Conservation (phyloP, 2,888 invertebrate genomes). For the Bugula neritina region DNA sequence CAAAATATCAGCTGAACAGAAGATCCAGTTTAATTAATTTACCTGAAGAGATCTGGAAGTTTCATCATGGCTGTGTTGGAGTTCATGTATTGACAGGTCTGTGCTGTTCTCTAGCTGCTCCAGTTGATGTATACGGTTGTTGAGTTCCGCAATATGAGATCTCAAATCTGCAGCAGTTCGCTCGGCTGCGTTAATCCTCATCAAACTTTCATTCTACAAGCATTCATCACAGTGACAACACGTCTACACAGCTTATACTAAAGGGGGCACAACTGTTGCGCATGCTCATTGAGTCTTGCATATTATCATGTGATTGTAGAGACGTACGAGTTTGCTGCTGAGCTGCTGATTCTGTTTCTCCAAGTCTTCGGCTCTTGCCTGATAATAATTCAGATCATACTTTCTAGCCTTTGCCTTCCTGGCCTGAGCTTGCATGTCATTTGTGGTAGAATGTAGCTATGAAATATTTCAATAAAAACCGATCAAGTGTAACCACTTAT, state of each 20-base stretch:
- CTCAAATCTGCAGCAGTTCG: slow-evolving; percentile 15
- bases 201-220: slow-evolving; percentile 9
- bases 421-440: slow-evolving; percentile 21
- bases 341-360: slow-evolving; percentile 17
- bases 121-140: background rate
- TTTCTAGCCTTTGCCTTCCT: slow-evolving; percentile 19
- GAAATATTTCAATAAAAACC: background rate
- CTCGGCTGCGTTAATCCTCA: slow-evolving; percentile 14
- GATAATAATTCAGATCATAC: slow-evolving; percentile 10
- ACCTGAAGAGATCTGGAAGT: background rate
- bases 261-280: too few relatives aligned
- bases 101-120: slow-evolving; percentile 7
- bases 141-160: background rate
- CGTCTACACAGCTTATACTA: too few relatives aligned
- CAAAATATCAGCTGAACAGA: too few relatives aligned
- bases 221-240: too few relatives aligned
- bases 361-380: slow-evolving; percentile 9
- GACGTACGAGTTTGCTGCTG: slow-evolving; percentile 1
- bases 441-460: background rate
- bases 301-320: too few relatives aligned
- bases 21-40: background rate
- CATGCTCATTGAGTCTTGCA: too few relatives aligned
- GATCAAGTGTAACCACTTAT: too few relatives aligned
- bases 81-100: background rate
- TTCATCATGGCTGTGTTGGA: background rate